Evolutionary conservation across 1,140 invertebrate genomes (phyloP).

Genomic region (Protaetia brevitarsis): DNA sequence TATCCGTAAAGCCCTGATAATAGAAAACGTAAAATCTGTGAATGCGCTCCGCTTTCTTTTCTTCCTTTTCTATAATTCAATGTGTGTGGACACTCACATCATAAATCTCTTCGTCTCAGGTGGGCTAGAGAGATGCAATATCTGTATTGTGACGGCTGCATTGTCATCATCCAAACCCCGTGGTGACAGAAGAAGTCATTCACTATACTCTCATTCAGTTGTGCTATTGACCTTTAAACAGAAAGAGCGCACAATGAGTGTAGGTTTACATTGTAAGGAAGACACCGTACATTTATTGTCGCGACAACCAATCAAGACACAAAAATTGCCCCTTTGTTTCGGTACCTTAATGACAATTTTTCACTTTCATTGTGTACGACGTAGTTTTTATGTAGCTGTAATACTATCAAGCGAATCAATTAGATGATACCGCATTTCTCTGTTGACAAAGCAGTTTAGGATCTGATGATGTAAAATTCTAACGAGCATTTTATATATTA

Average conservation of each 20-base stretch:
- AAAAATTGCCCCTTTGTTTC: not conserved
- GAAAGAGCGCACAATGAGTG: slow-evolving; percentile 19
- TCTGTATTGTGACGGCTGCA: slow-evolving; percentile 24
- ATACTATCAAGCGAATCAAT: too few species aligned
- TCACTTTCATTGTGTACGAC: not conserved
- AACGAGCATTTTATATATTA: too few species aligned
- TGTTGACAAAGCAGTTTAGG: too few species aligned
- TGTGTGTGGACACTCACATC: slow-evolving; percentile 6
- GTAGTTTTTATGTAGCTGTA: too few species aligned
- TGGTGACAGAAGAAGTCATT: slow-evolving; percentile 35
- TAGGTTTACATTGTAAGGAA: slow-evolving; percentile 9
- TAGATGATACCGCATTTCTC: too few species aligned
- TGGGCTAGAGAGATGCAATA: slow-evolving; percentile 26
- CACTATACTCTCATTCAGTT: slow-evolving; percentile 24
- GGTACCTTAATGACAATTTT: not conserved
- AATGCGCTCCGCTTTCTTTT: too few species aligned
- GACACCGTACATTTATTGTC: not conserved
- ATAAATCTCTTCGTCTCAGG: slow-evolving; percentile 29
- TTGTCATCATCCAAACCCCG: slow-evolving; percentile 27
- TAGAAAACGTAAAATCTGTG: too few species aligned
- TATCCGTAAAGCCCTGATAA: too few species aligned
- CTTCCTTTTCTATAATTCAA: too few species aligned
- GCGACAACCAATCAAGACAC: not conserved
- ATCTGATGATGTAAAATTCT: too few species aligned
- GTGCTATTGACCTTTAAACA: slow-evolving; percentile 29